These are phyloP conservation scores for Clarias macrocephalus DNA, from an alignment of 2,113 vertebrate species.

Conservation along the genomic window DNA sequence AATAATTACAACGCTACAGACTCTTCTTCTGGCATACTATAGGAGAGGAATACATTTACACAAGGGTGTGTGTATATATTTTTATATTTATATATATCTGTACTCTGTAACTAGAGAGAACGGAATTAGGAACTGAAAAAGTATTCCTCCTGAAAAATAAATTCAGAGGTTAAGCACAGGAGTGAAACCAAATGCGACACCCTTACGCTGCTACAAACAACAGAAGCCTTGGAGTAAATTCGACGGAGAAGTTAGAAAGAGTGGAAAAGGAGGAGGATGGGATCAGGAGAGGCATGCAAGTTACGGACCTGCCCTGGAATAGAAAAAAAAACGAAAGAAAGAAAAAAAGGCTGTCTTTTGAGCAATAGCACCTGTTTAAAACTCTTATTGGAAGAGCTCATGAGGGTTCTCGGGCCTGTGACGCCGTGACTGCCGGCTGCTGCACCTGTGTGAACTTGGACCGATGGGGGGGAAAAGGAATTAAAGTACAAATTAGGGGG, in stretches of 20 bases:
- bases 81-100: constrained; percentile 71
- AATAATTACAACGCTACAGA: constrained; percentile 80
- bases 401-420: constrained; percentile 40
- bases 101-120: constrained; percentile 61
- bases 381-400: constrained; percentile 42
- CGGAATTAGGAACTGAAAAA: constrained; percentile 59
- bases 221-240: constrained; percentile 14
- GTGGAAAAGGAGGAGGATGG: neutral
- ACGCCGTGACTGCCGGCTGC: constrained; percentile 48
- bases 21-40: constrained; percentile 67
- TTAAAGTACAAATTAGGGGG: constrained; percentile 36
- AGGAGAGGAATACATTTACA: constrained; percentile 76
- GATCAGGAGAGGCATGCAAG: constrained; percentile 37
- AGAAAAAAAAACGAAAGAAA: constrained; percentile 47
- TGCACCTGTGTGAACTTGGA: constrained; percentile 22
- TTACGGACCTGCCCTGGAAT: constrained; percentile 31
- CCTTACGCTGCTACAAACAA: constrained; percentile 33
- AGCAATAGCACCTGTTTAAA: constrained; percentile 54
- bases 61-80: constrained; percentile 73
- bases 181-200: constrained; percentile 21
- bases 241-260: constrained; percentile 1
- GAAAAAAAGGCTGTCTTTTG: constrained; percentile 47
- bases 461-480: constrained; percentile 1
- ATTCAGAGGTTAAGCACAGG: constrained; percentile 30
- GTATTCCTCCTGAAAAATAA: constrained; percentile 52